phyloP scores from a whole-genome alignment of 2,113 vertebrate species.

The Aplodontia rufa region DNA sequence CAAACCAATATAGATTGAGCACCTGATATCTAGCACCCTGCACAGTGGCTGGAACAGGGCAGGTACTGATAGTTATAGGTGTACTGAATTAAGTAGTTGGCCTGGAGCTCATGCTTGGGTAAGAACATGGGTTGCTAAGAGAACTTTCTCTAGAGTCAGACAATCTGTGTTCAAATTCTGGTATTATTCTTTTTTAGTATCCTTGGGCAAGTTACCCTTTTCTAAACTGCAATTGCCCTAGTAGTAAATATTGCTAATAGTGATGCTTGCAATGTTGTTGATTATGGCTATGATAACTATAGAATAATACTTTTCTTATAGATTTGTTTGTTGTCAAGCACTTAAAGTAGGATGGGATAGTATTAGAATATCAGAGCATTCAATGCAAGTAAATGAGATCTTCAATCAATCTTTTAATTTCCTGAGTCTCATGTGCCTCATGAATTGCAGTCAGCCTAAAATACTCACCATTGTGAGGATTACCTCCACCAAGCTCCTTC shows the following conservation, averaged over 20 bases:
- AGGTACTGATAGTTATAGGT: background rate
- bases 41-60: background rate
- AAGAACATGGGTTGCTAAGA: background rate
- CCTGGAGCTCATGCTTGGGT: background rate
- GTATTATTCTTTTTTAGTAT: background rate
- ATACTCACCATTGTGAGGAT: background rate
- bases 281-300: background rate
- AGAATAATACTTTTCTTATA: background rate
- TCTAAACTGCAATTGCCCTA: background rate
- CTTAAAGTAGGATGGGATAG: background rate
- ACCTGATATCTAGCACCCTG: background rate
- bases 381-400: background rate
- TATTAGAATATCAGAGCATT: background rate
- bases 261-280: background rate
- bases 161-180: background rate
- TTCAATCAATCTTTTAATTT: background rate
- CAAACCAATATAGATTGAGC: background rate
- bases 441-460: background rate
- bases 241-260: background rate
- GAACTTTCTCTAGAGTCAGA: background rate
- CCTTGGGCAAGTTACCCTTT: background rate
- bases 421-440: background rate
- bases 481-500: background rate
- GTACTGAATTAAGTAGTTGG: background rate
- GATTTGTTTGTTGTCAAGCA: background rate